A percentile compares a stretch with the other conserved stretches of the same genome.
Evolutionary conservation across 1,140 invertebrate genomes (phyloP).

Genomic region (Myzus persicae): DNA sequence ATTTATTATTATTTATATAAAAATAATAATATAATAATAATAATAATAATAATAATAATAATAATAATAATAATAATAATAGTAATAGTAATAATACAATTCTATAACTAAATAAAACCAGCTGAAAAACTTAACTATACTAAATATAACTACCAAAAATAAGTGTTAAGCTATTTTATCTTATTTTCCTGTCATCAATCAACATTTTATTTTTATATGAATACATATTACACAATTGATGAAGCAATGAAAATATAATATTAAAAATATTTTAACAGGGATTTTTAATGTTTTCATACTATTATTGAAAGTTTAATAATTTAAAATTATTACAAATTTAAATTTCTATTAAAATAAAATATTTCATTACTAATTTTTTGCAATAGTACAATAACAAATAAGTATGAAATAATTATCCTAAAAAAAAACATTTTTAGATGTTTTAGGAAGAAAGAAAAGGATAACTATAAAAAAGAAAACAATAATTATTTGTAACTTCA

Average conservation of each 20-base stretch:
- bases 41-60: not conserved
- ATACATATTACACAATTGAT: not conserved
- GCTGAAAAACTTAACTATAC: constrained; percentile 41
- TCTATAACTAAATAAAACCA: constrained; percentile 17
- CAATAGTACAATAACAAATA: not conserved
- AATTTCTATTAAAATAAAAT: not conserved
- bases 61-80: not conserved
- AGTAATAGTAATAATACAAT: not conserved
- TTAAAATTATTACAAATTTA: not conserved
- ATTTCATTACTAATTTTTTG: not conserved
- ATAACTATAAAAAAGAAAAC: constrained; percentile 41
- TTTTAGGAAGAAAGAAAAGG: constrained; percentile 33
- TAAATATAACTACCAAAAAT: constrained; percentile 19
- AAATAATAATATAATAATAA: constrained; percentile 3
- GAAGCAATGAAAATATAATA: constrained; percentile 17
- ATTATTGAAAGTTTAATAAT: not conserved
- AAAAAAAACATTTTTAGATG: not conserved
- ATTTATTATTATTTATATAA: constrained; percentile 35
- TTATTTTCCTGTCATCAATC: not conserved
- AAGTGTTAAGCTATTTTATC: not conserved
- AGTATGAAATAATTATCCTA: not conserved
- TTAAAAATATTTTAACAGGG: not conserved
- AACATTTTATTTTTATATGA: not conserved
- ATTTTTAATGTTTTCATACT: not conserved
- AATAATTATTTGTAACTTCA: constrained; percentile 28